Percentiles rank a stretch among this genome's conserved stretches.
phyloP scores from a whole-genome alignment of 2,888 invertebrate genomes.

The Drosophila nigritarsus region DNA sequence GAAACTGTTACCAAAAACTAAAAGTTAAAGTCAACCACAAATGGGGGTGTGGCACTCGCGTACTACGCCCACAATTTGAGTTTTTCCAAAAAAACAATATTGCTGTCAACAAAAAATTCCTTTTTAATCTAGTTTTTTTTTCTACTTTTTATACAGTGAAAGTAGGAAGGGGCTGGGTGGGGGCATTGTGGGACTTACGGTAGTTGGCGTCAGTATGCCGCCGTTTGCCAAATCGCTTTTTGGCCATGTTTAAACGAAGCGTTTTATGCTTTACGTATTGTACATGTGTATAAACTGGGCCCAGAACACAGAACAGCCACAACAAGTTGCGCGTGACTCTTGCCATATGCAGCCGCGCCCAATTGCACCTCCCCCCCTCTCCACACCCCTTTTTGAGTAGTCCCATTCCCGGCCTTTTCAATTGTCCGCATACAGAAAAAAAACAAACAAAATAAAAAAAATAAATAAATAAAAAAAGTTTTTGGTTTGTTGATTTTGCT shows the following conservation, averaged over 20 bases:
- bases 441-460: not conserved
- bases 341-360: constrained; percentile 31
- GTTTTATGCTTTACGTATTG: not conserved
- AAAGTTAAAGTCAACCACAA: constrained; percentile 57
- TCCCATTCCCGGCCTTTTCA: constrained; percentile 35
- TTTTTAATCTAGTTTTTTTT: constrained; percentile 53
- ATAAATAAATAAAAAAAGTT: constrained; percentile 7
- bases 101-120: constrained; percentile 23
- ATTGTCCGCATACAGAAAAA: constrained; percentile 63
- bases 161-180: too few species aligned
- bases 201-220: constrained; percentile 27
- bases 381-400: not conserved
- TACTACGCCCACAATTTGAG: constrained; percentile 60
- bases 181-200: not conserved
- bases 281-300: constrained; percentile 17
- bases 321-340: constrained; percentile 65
- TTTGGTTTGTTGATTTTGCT: constrained; percentile 36
- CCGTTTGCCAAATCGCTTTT: constrained; percentile 3
- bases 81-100: constrained; percentile 31
- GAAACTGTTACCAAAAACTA: constrained; percentile 48
- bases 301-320: constrained; percentile 15
- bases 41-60: constrained; percentile 56
- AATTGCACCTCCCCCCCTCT: not conserved
- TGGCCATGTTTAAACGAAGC: constrained; percentile 21
- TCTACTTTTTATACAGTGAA: constrained; percentile 1